A percentile compares a stretch with the other conserved stretches of the same genome.
These are phyloP conservation scores for Sympetrum striolatum DNA, from an alignment of 2,888 invertebrate species.

Conservation along the genomic window DNA sequence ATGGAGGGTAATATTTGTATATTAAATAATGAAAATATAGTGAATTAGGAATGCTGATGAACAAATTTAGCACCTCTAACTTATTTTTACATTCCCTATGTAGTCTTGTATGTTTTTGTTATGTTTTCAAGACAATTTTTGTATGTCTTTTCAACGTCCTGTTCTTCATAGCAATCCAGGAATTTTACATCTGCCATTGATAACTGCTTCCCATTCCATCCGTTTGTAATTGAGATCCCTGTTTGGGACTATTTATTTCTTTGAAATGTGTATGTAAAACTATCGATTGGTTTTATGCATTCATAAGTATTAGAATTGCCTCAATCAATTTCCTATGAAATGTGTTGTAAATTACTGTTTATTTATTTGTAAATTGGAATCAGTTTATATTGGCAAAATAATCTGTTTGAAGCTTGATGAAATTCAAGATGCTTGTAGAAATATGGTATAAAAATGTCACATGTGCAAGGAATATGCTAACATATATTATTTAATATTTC, in stretches of 20 bases:
- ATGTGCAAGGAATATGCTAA: neutral
- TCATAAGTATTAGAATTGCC: no score
- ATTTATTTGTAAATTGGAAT: conserved; percentile 1
- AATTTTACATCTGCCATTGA: neutral
- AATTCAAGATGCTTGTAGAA: neutral
- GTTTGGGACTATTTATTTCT: neutral
- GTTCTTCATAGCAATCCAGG: neutral
- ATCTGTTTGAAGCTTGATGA: neutral
- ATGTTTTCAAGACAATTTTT: conserved; percentile 26
- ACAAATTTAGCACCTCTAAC: conserved; percentile 19
- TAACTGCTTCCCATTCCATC: neutral
- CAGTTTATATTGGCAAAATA: neutral
- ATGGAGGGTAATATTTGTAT: conserved; percentile 32
- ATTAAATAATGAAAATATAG: neutral
- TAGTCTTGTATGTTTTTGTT: neutral
- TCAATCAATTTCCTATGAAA: neutral
- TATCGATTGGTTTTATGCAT: neutral
- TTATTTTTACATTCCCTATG: conserved; percentile 29
- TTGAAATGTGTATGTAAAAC: neutral
- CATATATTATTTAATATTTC: conserved; percentile 25
- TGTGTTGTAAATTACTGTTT: neutral
- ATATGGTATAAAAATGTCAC: neutral
- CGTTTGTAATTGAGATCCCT: neutral
- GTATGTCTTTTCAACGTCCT: neutral
- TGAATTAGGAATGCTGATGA: conserved; percentile 12